phyloP scores from a whole-genome alignment of 92 coral and sea anemone genomes.

The Umimayanthus chanpuru region DNA sequence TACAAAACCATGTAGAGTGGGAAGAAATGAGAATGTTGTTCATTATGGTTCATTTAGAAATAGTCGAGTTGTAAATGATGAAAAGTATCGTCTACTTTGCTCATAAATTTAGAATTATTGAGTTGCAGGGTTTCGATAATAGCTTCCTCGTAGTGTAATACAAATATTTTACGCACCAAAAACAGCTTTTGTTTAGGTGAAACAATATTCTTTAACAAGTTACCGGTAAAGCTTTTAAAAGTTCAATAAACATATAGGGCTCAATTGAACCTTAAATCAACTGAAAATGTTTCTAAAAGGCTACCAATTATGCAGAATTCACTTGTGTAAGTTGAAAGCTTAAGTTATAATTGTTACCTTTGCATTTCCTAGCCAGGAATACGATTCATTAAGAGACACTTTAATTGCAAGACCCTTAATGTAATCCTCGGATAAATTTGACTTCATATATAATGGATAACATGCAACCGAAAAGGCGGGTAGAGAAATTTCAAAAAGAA shows the following conservation, averaged over 20 bases:
- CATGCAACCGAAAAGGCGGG: constrained; percentile 47
- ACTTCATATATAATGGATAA: constrained; percentile 68
- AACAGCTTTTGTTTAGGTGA: constrained; percentile 23
- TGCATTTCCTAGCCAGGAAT: constrained; percentile 48
- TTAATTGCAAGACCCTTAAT: constrained; percentile 69
- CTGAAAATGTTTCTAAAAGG: constrained; percentile 12
- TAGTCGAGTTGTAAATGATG: background rate
- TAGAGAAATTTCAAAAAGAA: constrained; percentile 25
- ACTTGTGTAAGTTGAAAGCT: background rate
- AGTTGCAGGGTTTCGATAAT: constrained; percentile 10
- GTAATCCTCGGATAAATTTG: constrained; percentile 60
- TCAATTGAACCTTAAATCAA: constrained; percentile 2
- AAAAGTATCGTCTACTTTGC: constrained; percentile 20
- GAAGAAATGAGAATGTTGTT: background rate
- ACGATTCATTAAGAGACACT: constrained; percentile 58
- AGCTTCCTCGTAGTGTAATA: constrained; percentile 16
- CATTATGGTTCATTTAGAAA: background rate
- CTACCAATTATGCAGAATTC: constrained; percentile 9
- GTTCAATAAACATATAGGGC: constrained; percentile 18
- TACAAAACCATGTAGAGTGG: background rate
- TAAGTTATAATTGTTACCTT: constrained; percentile 2
- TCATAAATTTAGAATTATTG: background rate
- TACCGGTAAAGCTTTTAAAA: constrained; percentile 2
- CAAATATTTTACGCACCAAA: constrained; percentile 19
- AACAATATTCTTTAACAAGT: constrained; percentile 32